phyloP scores from a whole-genome alignment of 2,113 vertebrate genomes.

The Geococcyx californianus region DNA sequence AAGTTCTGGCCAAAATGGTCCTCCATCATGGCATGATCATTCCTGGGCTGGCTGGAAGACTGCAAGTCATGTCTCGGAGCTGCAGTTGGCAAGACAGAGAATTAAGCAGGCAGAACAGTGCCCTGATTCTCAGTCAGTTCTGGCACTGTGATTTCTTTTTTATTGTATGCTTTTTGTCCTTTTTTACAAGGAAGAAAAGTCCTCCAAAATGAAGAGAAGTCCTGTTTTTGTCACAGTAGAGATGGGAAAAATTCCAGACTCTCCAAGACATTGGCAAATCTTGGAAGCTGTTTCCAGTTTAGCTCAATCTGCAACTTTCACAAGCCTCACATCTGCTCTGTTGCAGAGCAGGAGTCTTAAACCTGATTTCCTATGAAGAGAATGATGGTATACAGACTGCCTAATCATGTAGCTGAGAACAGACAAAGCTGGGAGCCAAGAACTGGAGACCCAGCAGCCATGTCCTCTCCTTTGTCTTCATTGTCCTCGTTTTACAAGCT shows the following conservation, averaged over 20 bases:
- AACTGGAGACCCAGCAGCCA: neutral
- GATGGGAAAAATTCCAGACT: constrained; percentile 17
- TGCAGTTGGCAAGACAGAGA: neutral
- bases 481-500: neutral
- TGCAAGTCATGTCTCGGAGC: neutral
- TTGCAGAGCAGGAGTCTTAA: neutral
- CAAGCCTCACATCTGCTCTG: neutral
- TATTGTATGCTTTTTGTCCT: neutral
- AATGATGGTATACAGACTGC: neutral
- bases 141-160: constrained; percentile 11
- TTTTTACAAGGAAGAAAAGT: constrained; percentile 3
- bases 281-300: constrained; percentile 17
- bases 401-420: neutral
- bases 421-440: neutral
- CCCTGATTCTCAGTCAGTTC: neutral
- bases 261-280: constrained; percentile 30
- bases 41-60: neutral
- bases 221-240: constrained; percentile 30
- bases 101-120: neutral
- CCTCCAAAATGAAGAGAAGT: constrained; percentile 22
- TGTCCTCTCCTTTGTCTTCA: neutral
- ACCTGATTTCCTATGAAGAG: neutral
- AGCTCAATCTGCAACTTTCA: neutral
- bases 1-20: neutral
- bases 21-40: neutral